Evolutionary conservation across 2,888 invertebrate species (phyloP).

Genomic region (Drosophila prostipennis): DNA sequence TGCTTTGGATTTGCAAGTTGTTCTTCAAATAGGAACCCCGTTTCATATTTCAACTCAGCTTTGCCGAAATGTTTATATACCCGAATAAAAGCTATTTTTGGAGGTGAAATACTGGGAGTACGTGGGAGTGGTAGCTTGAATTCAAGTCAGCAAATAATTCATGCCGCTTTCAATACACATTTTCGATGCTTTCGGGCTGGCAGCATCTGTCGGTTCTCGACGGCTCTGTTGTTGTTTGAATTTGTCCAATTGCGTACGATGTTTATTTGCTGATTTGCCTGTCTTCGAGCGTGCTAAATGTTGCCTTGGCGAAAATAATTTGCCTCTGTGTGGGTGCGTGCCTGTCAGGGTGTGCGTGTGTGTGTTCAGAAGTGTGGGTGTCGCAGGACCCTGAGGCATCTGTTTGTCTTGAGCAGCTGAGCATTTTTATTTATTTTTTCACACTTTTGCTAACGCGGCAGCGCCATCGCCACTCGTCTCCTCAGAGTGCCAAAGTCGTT

Average conservation of each 20-base stretch:
- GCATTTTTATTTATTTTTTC: conserved; percentile 74
- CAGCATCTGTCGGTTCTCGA: conserved; percentile 56
- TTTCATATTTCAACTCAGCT: neutral
- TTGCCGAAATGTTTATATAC: conserved; percentile 21
- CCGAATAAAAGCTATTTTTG: conserved; percentile 20
- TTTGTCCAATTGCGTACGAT: conserved; percentile 64
- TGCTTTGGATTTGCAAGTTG: neutral
- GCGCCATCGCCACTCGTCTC: conserved; percentile 14
- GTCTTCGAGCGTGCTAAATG: conserved; percentile 73
- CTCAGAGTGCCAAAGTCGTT: conserved; percentile 72
- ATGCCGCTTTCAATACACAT: conserved; percentile 37
- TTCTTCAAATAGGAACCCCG: neutral
- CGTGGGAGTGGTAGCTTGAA: neutral
- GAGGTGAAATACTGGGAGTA: neutral
- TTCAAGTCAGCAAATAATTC: conserved; percentile 46
- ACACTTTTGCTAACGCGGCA: conserved; percentile 69
- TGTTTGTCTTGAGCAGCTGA: conserved; percentile 70
- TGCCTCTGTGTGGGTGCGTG: conserved; percentile 37
- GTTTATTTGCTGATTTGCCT: conserved; percentile 74
- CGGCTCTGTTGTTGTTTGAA: conserved; percentile 47
- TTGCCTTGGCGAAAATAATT: conserved; percentile 74
- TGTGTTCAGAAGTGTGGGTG: conserved; percentile 11
- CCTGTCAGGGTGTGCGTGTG: neutral
- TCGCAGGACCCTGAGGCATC: conserved; percentile 48
- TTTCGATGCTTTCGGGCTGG: conserved; percentile 40